A percentile compares a stretch with the other conserved stretches of the same genome.
phyloP scores from a whole-genome alignment of 1,140 invertebrate genomes.

The Steinernema feltiae region DNA sequence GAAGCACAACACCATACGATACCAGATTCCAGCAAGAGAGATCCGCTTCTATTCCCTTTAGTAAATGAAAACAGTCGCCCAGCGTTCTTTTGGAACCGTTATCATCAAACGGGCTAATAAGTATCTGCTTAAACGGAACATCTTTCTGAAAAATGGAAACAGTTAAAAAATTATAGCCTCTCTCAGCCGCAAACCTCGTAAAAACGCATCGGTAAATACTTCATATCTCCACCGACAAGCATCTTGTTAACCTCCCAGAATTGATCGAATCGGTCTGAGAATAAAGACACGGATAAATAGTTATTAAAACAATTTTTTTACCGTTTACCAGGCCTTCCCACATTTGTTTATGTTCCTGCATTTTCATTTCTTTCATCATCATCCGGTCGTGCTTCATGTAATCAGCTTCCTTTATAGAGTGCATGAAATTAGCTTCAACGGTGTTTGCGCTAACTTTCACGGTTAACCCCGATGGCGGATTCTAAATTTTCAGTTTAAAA shows the following conservation, averaged over 20 bases:
- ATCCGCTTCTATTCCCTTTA: slow-evolving; percentile 30
- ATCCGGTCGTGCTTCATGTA: slow-evolving; percentile 85
- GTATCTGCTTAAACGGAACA: slow-evolving; percentile 65
- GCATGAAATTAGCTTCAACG: slow-evolving; percentile 86
- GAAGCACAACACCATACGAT: slow-evolving; percentile 81
- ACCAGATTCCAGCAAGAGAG: slow-evolving; percentile 63
- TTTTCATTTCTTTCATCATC: slow-evolving; percentile 87
- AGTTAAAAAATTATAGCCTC: slow-evolving; percentile 72
- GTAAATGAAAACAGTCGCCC: slow-evolving; percentile 24
- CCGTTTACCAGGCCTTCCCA: slow-evolving; percentile 89
- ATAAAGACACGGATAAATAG: too few species aligned
- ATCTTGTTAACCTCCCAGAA: slow-evolving; percentile 94
- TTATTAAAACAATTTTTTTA: slow-evolving; percentile 57
- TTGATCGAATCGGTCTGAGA: slow-evolving; percentile 94
- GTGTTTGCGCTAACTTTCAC: slow-evolving; percentile 67
- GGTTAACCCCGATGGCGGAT: background rate
- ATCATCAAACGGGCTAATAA: slow-evolving; percentile 70
- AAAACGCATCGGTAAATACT: slow-evolving; percentile 59
- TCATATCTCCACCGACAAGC: slow-evolving; percentile 75
- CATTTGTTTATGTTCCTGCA: slow-evolving; percentile 91
- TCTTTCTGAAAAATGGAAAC: slow-evolving; percentile 70
- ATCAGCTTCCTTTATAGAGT: slow-evolving; percentile 93
- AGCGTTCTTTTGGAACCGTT: slow-evolving; percentile 64
- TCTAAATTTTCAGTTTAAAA: background rate
- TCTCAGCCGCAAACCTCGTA: slow-evolving; percentile 39